Base-by-base conservation (phyloP, 2,797 vertebrate genomes). In the Oryzias dopingdopingensis region DNA sequence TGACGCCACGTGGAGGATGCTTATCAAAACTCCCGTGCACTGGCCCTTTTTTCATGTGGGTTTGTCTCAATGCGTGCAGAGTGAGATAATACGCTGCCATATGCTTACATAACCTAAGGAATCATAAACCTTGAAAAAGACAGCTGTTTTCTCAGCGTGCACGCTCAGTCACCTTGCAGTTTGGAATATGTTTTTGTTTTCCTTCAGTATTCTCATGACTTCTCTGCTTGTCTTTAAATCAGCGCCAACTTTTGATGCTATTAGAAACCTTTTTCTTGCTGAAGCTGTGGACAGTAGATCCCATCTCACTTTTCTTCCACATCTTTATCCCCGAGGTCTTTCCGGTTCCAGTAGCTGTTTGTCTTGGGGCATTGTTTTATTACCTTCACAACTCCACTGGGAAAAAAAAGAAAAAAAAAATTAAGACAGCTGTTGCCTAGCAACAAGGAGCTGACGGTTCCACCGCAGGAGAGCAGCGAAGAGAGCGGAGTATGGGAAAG, bases 321-420 rank as follows among this genome's bases (percentile, higher is more conserved):
- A 20, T 50, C 51, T 43, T 24, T 22, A 37, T 76, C 82, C 77
- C 77, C 41, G 43, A 66, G 80, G 81, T 77, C 74, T 80, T 73
- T 83, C 79, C 72, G 65, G 82, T 86, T 83, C 74, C 83, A 80
- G 79, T 80, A 52, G 76, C 79, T 89, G 90, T 92, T 92, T 92
- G 90, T 93, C 90, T 92, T 84, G 77, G 88, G 89, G 89, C 90
- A 90, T 91, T 91, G 89, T 92, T 93, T 92, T 92, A 92, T 93
- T 92, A 90, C 90, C 89, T 90, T 83, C 87, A 77, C 87, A 90
- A 89, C 81, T 91, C 90, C 81, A 71, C 85, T 74, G 88, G 89
- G 89, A 84, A 87, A 37, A 37, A 13, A 37, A 37, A 26, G 1
- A 1, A 4, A 26, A 26, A 32, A 37, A 88, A 90, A 90, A 81